phyloP scores from a whole-genome alignment of 2,888 invertebrate species.

The Agrotis puta region DNA sequence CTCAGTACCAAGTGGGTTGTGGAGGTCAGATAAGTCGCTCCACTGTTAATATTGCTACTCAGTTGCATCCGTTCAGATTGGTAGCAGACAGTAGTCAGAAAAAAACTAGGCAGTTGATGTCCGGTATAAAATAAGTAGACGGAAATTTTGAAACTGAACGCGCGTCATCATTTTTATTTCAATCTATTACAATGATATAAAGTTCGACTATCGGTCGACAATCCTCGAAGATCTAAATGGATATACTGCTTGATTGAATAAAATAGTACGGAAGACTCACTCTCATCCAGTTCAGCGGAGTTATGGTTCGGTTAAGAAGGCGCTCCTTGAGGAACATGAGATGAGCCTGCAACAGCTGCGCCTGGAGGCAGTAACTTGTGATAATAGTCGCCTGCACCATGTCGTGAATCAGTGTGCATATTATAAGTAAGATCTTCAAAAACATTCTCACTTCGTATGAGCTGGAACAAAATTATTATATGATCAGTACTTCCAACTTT shows the following conservation, averaged over 20 bases:
- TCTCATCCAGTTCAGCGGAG: conserved; percentile 95
- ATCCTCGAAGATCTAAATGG: background rate
- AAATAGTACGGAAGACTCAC: conserved; percentile 81
- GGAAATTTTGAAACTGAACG: background rate
- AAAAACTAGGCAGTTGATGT: no score
- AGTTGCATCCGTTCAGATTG: no score
- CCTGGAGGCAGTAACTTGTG: conserved; percentile 95
- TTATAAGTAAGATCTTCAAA: conserved; percentile 92
- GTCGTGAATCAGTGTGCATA: conserved; percentile 94
- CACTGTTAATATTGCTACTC: no score
- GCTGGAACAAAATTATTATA: conserved; percentile 76
- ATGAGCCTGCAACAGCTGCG: conserved; percentile 94
- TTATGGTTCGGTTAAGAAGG: conserved; percentile 93
- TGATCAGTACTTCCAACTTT: background rate
- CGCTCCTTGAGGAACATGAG: conserved; percentile 94
- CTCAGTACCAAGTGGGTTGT: no score
- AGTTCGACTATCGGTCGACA: no score
- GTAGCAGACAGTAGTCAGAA: no score
- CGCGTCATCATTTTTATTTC: background rate
- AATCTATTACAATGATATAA: background rate
- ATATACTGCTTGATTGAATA: background rate
- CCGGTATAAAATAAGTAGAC: no score
- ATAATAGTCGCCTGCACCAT: conserved; percentile 96
- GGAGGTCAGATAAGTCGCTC: no score
- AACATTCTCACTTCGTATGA: conserved; percentile 85